Base-by-base conservation (phyloP, 2,113 vertebrate species). In the Lasiurus cinereus region DNA sequence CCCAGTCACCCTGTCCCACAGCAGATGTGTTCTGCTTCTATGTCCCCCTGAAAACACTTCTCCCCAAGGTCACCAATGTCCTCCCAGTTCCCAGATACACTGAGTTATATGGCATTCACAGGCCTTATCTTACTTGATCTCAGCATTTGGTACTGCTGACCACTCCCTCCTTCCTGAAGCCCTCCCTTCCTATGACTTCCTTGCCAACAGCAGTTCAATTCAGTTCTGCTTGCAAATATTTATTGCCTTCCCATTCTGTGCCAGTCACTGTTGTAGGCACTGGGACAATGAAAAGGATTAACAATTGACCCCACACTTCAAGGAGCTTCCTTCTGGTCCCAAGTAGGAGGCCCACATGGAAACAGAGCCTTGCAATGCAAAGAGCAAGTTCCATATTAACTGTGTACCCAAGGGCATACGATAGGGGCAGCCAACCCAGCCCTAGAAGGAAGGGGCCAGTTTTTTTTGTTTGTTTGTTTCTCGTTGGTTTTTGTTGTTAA, bases 211-310 rank as follows among this genome's bases (percentile, higher is more conserved):
- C 80, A 78, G 27, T 79, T 80, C 77, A 76, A 21, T 92, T 84
- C 54, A 19, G 56, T 79, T 86, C 88, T 11, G 31, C 80, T 91
- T 93, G 69, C 78, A 95, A 74, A 90, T 72, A 83, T 77, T 62
- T 70, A 72, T 52, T 56, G 76, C 80, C 39, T 85, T 48, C 48
- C 59, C 46, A 36, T 39, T 62, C 54, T 8, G 6, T 74, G 80
- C 66, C 66, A 69, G 76, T 87, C 72, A 73, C 72, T n/a, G 14
- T 10, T 36, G 21, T 31, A 83, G 86, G 77, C 39, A 36, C 46
- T 54, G 83, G 14, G 31, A 79, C 33, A 90, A 69, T 73, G 73
- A 80, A 88, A 88, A 92, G 22, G 33, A 82, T 39, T 50, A 90
- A 76, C 29, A 74, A 56, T 39, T 62, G 90, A 88, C 77, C 31